A percentile compares a stretch with the other conserved stretches of the same genome.
These are phyloP conservation scores for Cistogaster globosa DNA, from an alignment of 2,888 invertebrate genomes.

Conservation along the genomic window DNA sequence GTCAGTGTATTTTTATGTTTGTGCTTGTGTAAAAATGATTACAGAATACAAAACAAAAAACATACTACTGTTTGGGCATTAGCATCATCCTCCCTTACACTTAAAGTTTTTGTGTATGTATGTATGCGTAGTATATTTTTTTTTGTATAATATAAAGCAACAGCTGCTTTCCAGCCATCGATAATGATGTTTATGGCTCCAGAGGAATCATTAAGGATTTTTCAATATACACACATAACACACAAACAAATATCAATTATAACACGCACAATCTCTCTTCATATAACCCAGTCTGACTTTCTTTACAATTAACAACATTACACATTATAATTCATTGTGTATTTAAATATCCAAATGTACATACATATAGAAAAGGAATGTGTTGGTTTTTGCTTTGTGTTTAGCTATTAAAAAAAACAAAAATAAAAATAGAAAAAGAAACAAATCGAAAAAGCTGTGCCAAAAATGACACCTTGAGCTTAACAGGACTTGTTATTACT, in stretches of 20 bases:
- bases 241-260: conserved; percentile 3
- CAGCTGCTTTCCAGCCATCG: conserved; percentile 72
- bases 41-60: conserved; percentile 21
- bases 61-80: conserved; percentile 7
- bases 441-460: conserved; percentile 18
- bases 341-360: not conserved
- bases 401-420: not conserved
- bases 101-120: too few species aligned
- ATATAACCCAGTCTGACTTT: not conserved
- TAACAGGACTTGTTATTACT: conserved; percentile 73
- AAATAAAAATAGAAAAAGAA: not conserved
- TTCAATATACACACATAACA: conserved; percentile 10
- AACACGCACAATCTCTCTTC: not conserved
- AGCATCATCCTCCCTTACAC: not conserved
- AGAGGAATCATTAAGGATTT: conserved; percentile 69
- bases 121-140: not conserved
- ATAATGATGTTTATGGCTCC: conserved; percentile 72
- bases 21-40: conserved; percentile 17
- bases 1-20: not conserved
- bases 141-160: conserved; percentile 44
- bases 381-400: conserved; percentile 16
- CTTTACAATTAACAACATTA: not conserved
- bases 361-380: not conserved
- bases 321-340: not conserved
- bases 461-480: conserved; percentile 52